Percentiles rank a stretch among this genome's conserved stretches.
Conservation (phyloP, 2,888 invertebrate species). For the Metalampra italica region DNA sequence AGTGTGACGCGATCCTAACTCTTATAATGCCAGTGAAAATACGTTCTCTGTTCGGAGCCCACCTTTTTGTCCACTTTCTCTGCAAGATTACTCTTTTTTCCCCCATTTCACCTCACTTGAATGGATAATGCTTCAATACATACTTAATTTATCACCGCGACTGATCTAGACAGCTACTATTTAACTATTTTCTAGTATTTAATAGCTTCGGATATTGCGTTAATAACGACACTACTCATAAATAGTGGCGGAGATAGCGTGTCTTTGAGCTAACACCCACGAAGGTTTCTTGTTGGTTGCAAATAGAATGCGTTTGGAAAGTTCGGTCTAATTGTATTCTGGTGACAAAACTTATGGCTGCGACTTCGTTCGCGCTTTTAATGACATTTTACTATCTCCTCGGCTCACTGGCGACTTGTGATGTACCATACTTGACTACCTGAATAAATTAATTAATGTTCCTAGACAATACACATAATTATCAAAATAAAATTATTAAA, state of each 20-base stretch:
- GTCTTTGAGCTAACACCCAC: constrained; percentile 8
- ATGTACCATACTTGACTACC: no score
- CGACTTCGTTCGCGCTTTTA: no score
- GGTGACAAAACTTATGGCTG: no score
- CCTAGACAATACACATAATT: no score
- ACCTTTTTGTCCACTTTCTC: constrained; percentile 45
- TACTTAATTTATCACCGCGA: constrained; percentile 20
- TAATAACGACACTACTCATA: not conserved
- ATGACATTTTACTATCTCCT: no score
- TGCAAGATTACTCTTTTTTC: constrained; percentile 37
- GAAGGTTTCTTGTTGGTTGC: constrained; percentile 6
- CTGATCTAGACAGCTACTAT: constrained; percentile 31
- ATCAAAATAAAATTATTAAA: no score
- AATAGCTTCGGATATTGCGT: constrained; percentile 6
- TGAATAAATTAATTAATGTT: no score
- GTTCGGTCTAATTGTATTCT: not conserved
- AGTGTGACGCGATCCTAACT: constrained; percentile 25
- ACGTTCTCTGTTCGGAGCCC: constrained; percentile 16
- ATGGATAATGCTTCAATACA: constrained; percentile 25
- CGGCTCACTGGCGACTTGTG: no score
- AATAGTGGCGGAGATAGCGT: not conserved
- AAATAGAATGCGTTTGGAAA: constrained; percentile 10
- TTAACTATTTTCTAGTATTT: constrained; percentile 34
- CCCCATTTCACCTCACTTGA: constrained; percentile 25
- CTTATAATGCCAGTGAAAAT: constrained; percentile 36